These are phyloP conservation scores for Camponotus fellah DNA, from an alignment of 2,888 invertebrate genomes.

Conservation along the genomic window DNA sequence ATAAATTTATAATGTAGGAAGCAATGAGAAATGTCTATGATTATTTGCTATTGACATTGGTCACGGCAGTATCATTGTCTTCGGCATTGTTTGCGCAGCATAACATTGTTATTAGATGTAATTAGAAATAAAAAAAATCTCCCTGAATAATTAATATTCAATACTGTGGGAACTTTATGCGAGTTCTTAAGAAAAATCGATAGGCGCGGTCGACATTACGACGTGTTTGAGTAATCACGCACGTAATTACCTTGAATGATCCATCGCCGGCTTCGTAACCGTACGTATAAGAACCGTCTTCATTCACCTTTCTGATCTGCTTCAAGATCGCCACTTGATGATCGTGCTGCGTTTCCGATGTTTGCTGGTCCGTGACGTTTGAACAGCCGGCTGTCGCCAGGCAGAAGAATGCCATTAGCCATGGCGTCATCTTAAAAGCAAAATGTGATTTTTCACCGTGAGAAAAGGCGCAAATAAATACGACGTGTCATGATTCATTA, in stretches of 20 bases:
- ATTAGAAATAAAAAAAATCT: conserved; percentile 6
- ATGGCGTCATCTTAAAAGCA: conserved; percentile 84
- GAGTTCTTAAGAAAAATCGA: conserved; percentile 17
- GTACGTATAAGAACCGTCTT: conserved; percentile 94
- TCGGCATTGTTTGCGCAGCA: neutral
- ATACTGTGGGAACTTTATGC: conserved; percentile 35
- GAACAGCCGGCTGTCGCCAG: conserved; percentile 83
- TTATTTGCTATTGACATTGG: neutral
- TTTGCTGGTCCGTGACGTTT: conserved; percentile 84
- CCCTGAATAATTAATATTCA: neutral
- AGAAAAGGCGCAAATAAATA: neutral
- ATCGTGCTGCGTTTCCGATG: conserved; percentile 89
- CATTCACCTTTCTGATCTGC: conserved; percentile 93
- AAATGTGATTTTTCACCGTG: conserved; percentile 42
- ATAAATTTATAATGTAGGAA: neutral
- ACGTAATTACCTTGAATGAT: conserved; percentile 89
- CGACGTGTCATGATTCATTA: neutral
- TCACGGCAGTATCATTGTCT: conserved; percentile 1
- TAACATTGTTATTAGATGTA: neutral
- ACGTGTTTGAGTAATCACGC: conserved; percentile 33
- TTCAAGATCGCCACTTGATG: conserved; percentile 93
- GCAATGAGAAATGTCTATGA: neutral
- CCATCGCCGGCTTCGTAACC: conserved; percentile 95
- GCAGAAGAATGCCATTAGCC: conserved; percentile 84
- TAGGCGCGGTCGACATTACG: conserved; percentile 39